Evolutionary conservation across 1,140 invertebrate species (phyloP).

Genomic region (Aporrectodea caliginosa): DNA sequence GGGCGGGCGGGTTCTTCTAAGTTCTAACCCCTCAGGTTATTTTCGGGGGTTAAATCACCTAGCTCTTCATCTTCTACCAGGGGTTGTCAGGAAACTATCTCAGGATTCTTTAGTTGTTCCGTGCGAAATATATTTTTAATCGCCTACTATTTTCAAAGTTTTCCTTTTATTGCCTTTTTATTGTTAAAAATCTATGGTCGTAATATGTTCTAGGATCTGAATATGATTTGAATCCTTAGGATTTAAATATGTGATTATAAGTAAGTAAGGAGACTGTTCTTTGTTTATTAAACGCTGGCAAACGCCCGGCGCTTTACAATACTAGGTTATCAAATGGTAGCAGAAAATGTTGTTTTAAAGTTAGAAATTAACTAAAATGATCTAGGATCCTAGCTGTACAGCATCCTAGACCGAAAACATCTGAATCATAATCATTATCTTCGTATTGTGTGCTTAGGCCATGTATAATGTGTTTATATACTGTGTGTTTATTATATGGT

Average conservation of each 20-base stretch:
- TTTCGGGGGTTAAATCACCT: no score
- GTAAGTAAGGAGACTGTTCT: not conserved
- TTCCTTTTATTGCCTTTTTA: not conserved
- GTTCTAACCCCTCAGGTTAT: no score
- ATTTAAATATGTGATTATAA: not conserved
- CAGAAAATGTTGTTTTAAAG: no score
- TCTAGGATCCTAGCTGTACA: no score
- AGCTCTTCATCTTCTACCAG: not conserved
- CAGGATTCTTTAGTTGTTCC: not conserved
- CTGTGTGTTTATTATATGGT: not conserved
- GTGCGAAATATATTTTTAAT: not conserved
- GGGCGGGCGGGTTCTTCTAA: no score
- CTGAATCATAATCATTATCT: not conserved
- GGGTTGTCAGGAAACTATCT: not conserved
- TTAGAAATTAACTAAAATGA: no score
- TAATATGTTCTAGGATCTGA: no score
- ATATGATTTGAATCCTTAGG: not conserved
- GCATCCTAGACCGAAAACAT: not conserved
- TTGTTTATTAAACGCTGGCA: not conserved
- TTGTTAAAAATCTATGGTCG: not conserved
- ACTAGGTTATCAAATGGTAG: not conserved
- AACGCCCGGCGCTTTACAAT: not conserved
- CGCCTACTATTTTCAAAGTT: not conserved
- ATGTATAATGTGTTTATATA: not conserved
- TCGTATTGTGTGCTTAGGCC: not conserved